Percentiles rank a stretch among this genome's conserved stretches.
Conservation (phyloP, 2,888 invertebrate genomes). For the Brenthis daphne region DNA sequence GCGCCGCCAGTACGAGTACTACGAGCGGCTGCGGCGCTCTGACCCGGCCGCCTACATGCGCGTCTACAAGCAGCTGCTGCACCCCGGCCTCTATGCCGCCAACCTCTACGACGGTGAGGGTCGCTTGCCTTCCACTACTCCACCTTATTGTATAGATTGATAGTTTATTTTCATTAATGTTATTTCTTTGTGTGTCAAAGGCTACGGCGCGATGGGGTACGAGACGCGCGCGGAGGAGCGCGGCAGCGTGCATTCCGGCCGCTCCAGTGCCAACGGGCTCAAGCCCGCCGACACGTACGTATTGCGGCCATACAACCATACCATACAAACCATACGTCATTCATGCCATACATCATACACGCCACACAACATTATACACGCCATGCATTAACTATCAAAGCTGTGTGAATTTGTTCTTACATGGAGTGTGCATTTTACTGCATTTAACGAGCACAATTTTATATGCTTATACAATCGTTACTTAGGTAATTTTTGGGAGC, state of each 20-base stretch:
- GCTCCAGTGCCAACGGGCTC: conserved; percentile 89
- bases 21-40: conserved; percentile 88
- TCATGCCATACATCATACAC: not conserved
- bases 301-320: conserved; percentile 12
- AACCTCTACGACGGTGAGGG: conserved; percentile 50
- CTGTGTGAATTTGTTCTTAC: no score
- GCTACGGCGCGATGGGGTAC: conserved; percentile 53
- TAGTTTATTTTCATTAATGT: no score
- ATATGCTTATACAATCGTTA: no score
- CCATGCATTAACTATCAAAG: no score
- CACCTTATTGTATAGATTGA: no score
- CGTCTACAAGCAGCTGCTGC: conserved; percentile 88
- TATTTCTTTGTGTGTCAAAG: conserved; percentile 37
- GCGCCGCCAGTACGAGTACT: conserved; percentile 87
- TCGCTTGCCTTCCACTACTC: not conserved
- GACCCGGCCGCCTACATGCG: conserved; percentile 91
- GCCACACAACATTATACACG: no score
- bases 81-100: conserved; percentile 54
- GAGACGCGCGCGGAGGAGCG: conserved; percentile 82
- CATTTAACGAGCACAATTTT: no score
- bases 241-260: conserved; percentile 91
- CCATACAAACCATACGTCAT: conserved; percentile 7
- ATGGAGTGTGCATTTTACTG: no score
- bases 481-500: no score
- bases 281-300: conserved; percentile 81